Percentiles rank a stretch among this genome's conserved stretches.
These are phyloP conservation scores for Apaloderma vittatum DNA, from an alignment of 2,113 vertebrate species.

Conservation along the genomic window DNA sequence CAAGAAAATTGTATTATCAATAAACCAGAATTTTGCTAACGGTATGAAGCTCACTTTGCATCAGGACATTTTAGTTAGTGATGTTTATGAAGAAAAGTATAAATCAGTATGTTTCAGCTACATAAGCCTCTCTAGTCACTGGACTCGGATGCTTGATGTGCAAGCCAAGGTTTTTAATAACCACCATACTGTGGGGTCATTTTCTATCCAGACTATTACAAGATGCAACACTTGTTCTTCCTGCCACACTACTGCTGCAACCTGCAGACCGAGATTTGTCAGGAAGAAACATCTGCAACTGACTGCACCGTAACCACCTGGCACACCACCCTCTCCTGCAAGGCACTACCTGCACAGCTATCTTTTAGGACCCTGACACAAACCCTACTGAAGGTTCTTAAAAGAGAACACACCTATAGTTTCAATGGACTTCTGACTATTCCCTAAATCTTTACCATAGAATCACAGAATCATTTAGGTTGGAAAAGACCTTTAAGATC, in stretches of 20 bases:
- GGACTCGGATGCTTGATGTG: neutral
- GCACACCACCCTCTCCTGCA: neutral
- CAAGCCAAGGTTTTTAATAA: neutral
- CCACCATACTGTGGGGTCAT: neutral
- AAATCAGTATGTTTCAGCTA: neutral
- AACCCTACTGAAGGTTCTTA: neutral
- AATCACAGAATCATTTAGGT: too few relatives aligned
- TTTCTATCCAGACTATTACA: neutral
- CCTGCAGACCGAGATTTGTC: neutral
- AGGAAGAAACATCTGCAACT: neutral
- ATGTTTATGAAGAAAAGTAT: neutral
- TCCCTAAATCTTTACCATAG: neutral
- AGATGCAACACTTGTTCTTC: neutral
- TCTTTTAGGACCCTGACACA: neutral
- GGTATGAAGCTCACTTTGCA: neutral
- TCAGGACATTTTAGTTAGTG: neutral
- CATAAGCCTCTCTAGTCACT: neutral
- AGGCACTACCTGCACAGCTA: neutral
- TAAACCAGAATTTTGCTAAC: neutral
- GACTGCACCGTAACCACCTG: fast-evolving
- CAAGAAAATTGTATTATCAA: neutral
- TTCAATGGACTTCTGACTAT: neutral
- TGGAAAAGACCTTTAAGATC: too few relatives aligned
- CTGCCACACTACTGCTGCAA: neutral
- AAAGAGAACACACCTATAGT: neutral